A percentile compares a stretch with the other conserved stretches of the same genome.
Evolutionary conservation across 2,888 invertebrate species (phyloP).

Genomic region (Nineta flava): DNA sequence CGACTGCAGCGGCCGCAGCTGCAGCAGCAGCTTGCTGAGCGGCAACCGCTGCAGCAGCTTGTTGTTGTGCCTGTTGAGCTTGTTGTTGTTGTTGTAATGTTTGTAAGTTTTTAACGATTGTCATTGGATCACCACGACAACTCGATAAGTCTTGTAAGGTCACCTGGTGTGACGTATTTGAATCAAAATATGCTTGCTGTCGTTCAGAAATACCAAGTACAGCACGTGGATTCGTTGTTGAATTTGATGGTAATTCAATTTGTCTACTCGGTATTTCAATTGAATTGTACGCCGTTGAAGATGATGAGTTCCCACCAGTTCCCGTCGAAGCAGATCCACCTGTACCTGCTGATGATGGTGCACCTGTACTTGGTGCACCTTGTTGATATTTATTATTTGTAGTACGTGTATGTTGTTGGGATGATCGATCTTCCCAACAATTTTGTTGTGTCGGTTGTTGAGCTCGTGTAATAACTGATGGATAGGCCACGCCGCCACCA

Average conservation of each 20-base stretch:
- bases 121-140: conserved; percentile 61
- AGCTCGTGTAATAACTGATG: conserved; percentile 68
- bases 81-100: conserved; percentile 31
- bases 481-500: conserved; percentile 50
- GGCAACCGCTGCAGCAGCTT: conserved; percentile 18
- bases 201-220: conserved; percentile 33
- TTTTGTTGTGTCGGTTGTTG: conserved; percentile 27
- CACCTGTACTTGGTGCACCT: conserved; percentile 29
- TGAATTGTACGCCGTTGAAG: conserved; percentile 15
- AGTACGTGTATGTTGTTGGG: neutral
- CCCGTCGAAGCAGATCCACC: conserved; percentile 29
- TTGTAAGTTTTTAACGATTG: conserved; percentile 55
- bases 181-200: conserved; percentile 50
- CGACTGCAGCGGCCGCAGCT: conserved; percentile 21
- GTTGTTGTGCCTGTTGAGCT: conserved; percentile 3
- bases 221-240: conserved; percentile 19
- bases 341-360: conserved; percentile 26
- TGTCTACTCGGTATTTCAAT: conserved; percentile 21
- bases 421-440: conserved; percentile 41
- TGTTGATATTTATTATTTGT: conserved; percentile 21
- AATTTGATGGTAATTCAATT: conserved; percentile 14
- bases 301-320: conserved; percentile 1
- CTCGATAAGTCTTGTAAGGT: conserved; percentile 55
- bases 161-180: conserved; percentile 36
- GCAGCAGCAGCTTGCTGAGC: conserved; percentile 21